Percentiles rank a stretch among this genome's conserved stretches.
Evolutionary conservation across 2,888 invertebrate genomes (phyloP).

Genomic region (Hyalella azteca): DNA sequence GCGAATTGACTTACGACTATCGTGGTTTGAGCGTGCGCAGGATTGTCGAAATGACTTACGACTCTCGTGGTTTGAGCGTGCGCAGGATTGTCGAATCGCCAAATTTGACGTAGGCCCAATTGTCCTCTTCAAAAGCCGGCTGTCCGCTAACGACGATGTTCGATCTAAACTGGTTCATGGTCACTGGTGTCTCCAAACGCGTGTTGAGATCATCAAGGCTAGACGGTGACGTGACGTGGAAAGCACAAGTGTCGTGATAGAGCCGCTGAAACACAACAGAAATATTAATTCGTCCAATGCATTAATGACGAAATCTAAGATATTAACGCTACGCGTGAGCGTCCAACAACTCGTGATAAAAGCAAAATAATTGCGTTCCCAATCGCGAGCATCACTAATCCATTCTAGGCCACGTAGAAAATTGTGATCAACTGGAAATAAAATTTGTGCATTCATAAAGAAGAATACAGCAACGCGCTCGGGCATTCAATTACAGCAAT

Average conservation of each 20-base stretch:
- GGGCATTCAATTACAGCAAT: too few species aligned
- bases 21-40: not conserved
- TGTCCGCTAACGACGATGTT: slow-evolving; percentile 44
- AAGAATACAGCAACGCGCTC: too few species aligned
- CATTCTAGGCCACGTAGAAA: too few species aligned
- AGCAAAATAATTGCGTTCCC: too few species aligned
- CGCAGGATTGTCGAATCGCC: slow-evolving; percentile 41
- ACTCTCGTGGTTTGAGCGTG: slow-evolving; percentile 48
- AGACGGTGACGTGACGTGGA: not conserved
- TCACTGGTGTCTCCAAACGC: slow-evolving; percentile 39
- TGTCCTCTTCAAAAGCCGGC: slow-evolving; percentile 42
- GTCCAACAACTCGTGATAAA: too few species aligned
- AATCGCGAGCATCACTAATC: too few species aligned
- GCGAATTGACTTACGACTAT: slow-evolving; percentile 42
- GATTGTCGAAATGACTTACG: slow-evolving; percentile 29
- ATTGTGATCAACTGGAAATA: too few species aligned
- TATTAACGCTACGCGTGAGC: not conserved
- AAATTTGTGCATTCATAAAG: too few species aligned
- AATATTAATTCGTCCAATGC: not conserved
- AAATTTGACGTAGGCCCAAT: slow-evolving; percentile 47
- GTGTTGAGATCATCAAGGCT: slow-evolving; percentile 45
- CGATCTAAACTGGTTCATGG: slow-evolving; percentile 38
- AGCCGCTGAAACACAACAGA: not conserved
- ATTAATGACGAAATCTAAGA: not conserved
- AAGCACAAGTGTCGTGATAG: slow-evolving; percentile 44